These are phyloP conservation scores for Boleophthalmus pectinirostris DNA, from an alignment of 2,113 vertebrate genomes.

Conservation along the genomic window DNA sequence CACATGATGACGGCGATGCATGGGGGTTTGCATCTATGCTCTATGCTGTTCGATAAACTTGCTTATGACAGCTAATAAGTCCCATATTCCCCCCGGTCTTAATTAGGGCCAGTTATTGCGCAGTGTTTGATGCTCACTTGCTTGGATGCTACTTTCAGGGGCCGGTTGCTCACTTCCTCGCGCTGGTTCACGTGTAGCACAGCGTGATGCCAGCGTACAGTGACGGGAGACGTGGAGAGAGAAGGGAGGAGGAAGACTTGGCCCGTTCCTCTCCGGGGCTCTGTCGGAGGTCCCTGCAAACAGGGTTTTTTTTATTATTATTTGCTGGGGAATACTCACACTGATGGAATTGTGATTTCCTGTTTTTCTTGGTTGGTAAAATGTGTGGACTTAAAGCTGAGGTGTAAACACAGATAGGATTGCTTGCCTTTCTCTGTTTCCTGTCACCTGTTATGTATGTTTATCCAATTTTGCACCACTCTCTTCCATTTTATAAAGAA, in stretches of 20 bases:
- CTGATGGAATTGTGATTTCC: constrained; percentile 36
- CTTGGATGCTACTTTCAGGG: constrained; percentile 10
- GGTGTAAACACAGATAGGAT: not conserved
- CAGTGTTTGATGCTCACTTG: constrained; percentile 55
- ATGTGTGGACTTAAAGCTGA: not conserved
- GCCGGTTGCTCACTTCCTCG: constrained; percentile 6
- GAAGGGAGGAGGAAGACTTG: constrained; percentile 36
- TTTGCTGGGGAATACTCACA: not conserved
- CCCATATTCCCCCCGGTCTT: constrained; percentile 66
- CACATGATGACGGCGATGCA: not conserved
- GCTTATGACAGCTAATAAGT: constrained; percentile 78
- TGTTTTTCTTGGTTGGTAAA: not conserved
- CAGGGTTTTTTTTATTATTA: not conserved
- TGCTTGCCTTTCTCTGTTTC: not conserved
- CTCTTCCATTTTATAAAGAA: too few relatives aligned
- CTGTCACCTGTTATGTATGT: not conserved
- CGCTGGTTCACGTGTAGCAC: constrained; percentile 45
- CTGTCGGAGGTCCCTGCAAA: constrained; percentile 38
- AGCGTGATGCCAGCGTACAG: constrained; percentile 48
- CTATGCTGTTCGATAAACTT: constrained; percentile 65
- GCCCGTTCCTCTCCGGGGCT: constrained; percentile 30
- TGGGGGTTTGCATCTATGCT: constrained; percentile 21
- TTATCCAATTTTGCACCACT: too few relatives aligned
- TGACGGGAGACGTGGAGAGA: constrained; percentile 33
- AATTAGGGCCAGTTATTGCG: constrained; percentile 72